These are phyloP conservation scores for Samia ricini DNA, from an alignment of 1,140 invertebrate genomes.

Conservation along the genomic window DNA sequence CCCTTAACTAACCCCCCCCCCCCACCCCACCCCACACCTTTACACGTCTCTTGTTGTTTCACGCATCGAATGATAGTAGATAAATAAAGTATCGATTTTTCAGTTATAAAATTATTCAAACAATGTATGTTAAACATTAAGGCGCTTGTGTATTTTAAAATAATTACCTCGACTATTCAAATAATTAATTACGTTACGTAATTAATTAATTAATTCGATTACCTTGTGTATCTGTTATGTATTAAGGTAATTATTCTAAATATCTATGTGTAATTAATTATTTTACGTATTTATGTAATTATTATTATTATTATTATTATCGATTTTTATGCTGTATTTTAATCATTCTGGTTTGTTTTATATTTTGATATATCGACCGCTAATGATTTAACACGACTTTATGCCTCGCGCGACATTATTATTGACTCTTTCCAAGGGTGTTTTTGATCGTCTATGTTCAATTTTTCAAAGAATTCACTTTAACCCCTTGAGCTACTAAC, in stretches of 20 bases:
- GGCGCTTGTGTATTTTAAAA: neutral
- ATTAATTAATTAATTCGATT: no score
- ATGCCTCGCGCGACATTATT: neutral
- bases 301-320: neutral
- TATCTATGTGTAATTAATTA: neutral
- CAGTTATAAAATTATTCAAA: constrained; percentile 26
- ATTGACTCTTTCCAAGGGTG: neutral
- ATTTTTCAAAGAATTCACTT: neutral
- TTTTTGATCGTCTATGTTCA: neutral
- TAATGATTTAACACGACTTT: neutral
- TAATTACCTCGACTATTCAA: no score
- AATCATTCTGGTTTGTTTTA: neutral
- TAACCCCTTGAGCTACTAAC: no score
- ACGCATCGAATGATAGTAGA: constrained; percentile 30
- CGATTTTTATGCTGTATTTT: neutral
- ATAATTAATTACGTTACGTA: neutral
- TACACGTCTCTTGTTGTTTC: constrained; percentile 20
- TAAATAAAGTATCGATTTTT: neutral
- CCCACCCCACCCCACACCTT: no score
- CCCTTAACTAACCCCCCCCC: no score
- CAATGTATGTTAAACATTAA: neutral
- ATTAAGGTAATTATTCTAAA: neutral
- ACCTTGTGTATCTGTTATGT: neutral
- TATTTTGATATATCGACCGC: neutral
- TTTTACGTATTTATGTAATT: neutral